phyloP scores from a whole-genome alignment of 2,888 invertebrate species.

The Tholera decimalis region DNA sequence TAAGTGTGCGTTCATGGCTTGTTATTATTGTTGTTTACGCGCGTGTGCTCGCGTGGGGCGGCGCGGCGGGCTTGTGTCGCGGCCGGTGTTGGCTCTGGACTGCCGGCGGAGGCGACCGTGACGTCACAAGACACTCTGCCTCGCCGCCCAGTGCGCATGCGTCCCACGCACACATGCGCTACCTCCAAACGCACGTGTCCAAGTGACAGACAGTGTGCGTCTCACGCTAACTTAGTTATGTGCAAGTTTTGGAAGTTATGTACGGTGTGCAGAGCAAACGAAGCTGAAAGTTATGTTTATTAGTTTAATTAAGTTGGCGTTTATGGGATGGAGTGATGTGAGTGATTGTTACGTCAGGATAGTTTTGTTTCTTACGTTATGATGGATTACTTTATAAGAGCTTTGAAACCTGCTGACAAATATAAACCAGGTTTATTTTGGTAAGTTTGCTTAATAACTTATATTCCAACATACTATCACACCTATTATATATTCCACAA shows the following conservation, averaged over 20 bases:
- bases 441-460: background rate
- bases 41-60: constrained; percentile 76
- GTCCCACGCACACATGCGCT: constrained; percentile 52
- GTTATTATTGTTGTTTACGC: constrained; percentile 82
- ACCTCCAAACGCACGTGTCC: constrained; percentile 60
- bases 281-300: constrained; percentile 50
- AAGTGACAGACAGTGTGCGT: constrained; percentile 60
- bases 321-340: constrained; percentile 9
- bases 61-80: constrained; percentile 76
- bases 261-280: constrained; percentile 40
- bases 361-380: background rate
- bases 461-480: background rate
- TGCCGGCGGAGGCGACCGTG: constrained; percentile 72
- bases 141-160: constrained; percentile 69
- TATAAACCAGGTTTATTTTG: background rate
- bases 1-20: constrained; percentile 81
- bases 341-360: constrained; percentile 3
- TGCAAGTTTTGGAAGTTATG: constrained; percentile 55
- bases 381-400: background rate
- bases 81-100: constrained; percentile 74
- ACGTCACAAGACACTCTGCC: constrained; percentile 73
- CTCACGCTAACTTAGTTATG: constrained; percentile 51
- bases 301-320: constrained; percentile 41
- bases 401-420: background rate
- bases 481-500: background rate